Conservation (phyloP, 92 coral and sea anemone species). For the Plumapathes pennacea region DNA sequence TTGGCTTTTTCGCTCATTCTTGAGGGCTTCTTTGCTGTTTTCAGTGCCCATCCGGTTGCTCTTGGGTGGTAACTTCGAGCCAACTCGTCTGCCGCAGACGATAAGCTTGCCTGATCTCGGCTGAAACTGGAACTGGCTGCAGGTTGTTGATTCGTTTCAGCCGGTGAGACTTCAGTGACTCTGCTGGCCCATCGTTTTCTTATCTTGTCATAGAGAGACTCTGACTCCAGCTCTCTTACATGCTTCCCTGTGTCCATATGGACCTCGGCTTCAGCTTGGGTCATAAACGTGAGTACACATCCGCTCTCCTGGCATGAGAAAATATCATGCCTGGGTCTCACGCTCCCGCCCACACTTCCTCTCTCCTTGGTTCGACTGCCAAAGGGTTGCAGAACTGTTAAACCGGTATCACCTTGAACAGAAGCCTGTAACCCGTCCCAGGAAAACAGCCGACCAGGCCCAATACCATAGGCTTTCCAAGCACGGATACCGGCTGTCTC, state of each 20-base stretch:
- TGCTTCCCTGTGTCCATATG: conserved; percentile 14
- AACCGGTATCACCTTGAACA: conserved; percentile 20
- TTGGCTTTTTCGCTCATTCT: too few species aligned
- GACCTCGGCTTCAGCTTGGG: not conserved
- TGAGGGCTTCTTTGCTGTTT: too few species aligned
- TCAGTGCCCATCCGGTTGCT: too few species aligned
- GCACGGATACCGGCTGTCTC: conserved; percentile 11
- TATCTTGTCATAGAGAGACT: conserved; percentile 21
- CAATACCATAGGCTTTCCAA: conserved; percentile 68
- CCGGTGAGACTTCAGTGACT: conserved; percentile 38
- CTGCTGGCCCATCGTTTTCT: conserved; percentile 32
- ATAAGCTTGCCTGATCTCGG: too few species aligned
- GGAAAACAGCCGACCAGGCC: conserved; percentile 25
- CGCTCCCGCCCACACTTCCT: not conserved
- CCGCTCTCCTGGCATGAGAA: not conserved
- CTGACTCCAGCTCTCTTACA: conserved; percentile 9
- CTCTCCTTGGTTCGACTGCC: conserved; percentile 7
- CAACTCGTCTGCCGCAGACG: too few species aligned
- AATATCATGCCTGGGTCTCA: not conserved
- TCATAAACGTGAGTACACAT: conserved; percentile 1
- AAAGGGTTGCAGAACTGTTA: conserved; percentile 18
- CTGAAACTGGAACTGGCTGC: too few species aligned
- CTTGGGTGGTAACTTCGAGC: too few species aligned
- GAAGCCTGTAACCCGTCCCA: conserved; percentile 14
- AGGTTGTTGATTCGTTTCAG: too few species aligned